These are phyloP conservation scores for Laspeyria flexula DNA, from an alignment of 2,888 invertebrate species.

Conservation along the genomic window DNA sequence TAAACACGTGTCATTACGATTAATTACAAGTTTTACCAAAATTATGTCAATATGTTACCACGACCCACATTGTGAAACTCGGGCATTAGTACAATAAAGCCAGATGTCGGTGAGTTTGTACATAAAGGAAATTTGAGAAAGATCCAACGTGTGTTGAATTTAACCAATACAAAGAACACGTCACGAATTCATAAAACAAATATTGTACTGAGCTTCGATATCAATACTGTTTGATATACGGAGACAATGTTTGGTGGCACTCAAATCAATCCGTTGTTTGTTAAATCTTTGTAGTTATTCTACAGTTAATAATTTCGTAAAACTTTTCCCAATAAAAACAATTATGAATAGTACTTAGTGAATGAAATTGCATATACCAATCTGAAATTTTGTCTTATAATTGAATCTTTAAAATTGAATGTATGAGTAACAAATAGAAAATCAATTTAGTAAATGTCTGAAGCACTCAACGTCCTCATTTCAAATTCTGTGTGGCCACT, in stretches of 20 bases:
- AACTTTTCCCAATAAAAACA: too few relatives aligned
- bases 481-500: too few relatives aligned
- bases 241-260: not conserved
- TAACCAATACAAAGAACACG: not conserved
- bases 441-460: too few relatives aligned
- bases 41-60: not conserved
- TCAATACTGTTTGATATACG: not conserved
- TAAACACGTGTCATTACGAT: not conserved
- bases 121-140: not conserved
- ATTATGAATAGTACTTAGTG: too few relatives aligned
- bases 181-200: not conserved
- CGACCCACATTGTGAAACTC: not conserved
- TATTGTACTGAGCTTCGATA: not conserved
- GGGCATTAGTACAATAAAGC: constrained; percentile 17
- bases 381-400: too few relatives aligned
- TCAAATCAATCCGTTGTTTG: not conserved
- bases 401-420: too few relatives aligned
- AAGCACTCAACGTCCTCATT: too few relatives aligned
- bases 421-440: too few relatives aligned
- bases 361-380: too few relatives aligned
- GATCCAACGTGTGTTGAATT: not conserved
- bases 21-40: not conserved
- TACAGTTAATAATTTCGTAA: too few relatives aligned
- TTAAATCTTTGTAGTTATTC: not conserved
- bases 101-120: constrained; percentile 21